A percentile compares a stretch with the other conserved stretches of the same genome.
These are phyloP conservation scores for Drosophila pseudoobscura DNA, from an alignment of 1,140 invertebrate genomes.

Conservation along the genomic window DNA sequence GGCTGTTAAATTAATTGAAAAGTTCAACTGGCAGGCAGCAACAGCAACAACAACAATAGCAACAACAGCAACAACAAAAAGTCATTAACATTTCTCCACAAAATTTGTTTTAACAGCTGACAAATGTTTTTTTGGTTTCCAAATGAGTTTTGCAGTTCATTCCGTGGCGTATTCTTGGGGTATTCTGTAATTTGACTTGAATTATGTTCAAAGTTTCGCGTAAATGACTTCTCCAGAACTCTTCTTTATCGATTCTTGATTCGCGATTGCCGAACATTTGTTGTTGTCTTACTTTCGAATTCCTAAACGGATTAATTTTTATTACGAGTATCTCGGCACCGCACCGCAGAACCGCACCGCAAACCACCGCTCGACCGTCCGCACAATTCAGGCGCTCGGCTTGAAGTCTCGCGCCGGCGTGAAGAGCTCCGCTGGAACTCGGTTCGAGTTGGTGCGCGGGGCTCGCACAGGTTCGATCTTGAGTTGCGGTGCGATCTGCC, in stretches of 20 bases:
- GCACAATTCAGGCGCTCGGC: conserved; percentile 52
- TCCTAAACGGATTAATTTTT: conserved; percentile 13
- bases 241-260: conserved; percentile 2
- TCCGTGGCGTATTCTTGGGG: conserved; percentile 6
- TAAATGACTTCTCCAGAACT: background rate
- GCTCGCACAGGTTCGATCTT: background rate
- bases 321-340: background rate
- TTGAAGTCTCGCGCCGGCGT: conserved; percentile 18
- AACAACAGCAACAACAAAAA: conserved; percentile 47
- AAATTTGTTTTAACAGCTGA: conserved; percentile 77
- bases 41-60: conserved; percentile 39
- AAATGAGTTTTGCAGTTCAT: conserved; percentile 46
- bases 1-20: conserved; percentile 78
- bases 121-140: conserved; percentile 53
- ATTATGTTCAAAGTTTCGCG: conserved; percentile 24
- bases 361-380: conserved; percentile 19
- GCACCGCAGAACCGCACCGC: background rate
- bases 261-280: background rate
- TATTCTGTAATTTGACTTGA: conserved; percentile 48
- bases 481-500: conserved; percentile 19
- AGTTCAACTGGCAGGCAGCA: conserved; percentile 59
- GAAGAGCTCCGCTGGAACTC: background rate
- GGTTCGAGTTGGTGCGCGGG: background rate
- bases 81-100: conserved; percentile 66
- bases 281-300: conserved; percentile 26